phyloP scores from a whole-genome alignment of 2,888 invertebrate genomes.

The Periphyllus acericola region DNA sequence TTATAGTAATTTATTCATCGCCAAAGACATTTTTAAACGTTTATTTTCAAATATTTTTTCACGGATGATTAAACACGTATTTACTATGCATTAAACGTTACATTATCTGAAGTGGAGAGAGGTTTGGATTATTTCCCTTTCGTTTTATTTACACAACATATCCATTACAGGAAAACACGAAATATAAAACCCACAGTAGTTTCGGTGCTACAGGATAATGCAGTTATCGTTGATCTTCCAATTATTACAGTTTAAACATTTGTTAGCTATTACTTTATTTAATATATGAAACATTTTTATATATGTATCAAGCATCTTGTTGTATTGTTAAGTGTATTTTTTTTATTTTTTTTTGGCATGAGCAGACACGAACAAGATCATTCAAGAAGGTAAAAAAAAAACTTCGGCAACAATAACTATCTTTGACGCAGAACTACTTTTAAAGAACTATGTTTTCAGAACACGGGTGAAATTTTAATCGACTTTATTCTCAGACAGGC shows the following conservation, averaged over 20 bases:
- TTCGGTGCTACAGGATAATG: not conserved
- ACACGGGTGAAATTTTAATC: not conserved
- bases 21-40: slow-evolving; percentile 8
- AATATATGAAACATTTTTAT: too few species aligned
- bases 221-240: not conserved
- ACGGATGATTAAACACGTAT: slow-evolving; percentile 19
- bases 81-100: not conserved
- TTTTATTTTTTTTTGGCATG: not conserved
- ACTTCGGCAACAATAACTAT: not conserved
- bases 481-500: not conserved
- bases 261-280: too few species aligned
- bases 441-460: not conserved
- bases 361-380: not conserved
- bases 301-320: too few species aligned
- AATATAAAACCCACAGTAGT: not conserved
- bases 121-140: not conserved
- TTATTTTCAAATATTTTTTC: slow-evolving; percentile 8
- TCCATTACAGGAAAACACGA: not conserved
- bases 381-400: too few species aligned
- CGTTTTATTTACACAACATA: not conserved
- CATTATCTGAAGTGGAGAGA: not conserved
- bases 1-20: not conserved
- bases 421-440: not conserved
- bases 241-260: too few species aligned
- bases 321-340: too few species aligned